A percentile compares a stretch with the other conserved stretches of the same genome.
Evolutionary conservation across 2,888 invertebrate species (phyloP).

Genomic region (Halictus quadricinctus): DNA sequence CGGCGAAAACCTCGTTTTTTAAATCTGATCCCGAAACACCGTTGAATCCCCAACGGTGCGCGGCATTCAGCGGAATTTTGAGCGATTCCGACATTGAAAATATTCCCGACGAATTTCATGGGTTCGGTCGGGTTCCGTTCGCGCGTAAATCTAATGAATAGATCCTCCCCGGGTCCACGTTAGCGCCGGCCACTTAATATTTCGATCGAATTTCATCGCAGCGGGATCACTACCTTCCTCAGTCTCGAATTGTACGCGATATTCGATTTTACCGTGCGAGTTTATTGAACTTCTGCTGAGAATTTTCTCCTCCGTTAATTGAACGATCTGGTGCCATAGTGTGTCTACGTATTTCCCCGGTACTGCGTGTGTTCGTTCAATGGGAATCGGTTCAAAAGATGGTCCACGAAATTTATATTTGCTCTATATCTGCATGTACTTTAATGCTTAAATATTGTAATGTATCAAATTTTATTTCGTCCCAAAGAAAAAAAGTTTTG

Average conservation of each 20-base stretch:
- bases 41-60: neutral
- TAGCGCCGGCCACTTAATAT: neutral
- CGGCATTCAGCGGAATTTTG: neutral
- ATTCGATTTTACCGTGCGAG: neutral
- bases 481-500: too few species aligned
- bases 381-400: neutral
- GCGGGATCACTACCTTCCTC: neutral
- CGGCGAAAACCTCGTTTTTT: neutral
- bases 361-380: neutral
- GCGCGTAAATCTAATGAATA: conserved; percentile 4
- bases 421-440: too few species aligned
- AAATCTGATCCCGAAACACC: neutral
- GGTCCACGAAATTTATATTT: neutral
- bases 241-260: neutral
- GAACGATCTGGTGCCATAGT: neutral
- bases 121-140: neutral
- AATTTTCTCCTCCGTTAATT: neutral
- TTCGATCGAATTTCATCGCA: neutral
- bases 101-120: neutral
- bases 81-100: neutral
- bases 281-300: neutral
- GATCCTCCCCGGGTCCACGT: neutral
- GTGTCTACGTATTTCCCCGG: neutral
- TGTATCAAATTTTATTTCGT: too few species aligned
- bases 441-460: too few species aligned